phyloP scores from a whole-genome alignment of 2,888 invertebrate species.

The Lobophora halterata region DNA sequence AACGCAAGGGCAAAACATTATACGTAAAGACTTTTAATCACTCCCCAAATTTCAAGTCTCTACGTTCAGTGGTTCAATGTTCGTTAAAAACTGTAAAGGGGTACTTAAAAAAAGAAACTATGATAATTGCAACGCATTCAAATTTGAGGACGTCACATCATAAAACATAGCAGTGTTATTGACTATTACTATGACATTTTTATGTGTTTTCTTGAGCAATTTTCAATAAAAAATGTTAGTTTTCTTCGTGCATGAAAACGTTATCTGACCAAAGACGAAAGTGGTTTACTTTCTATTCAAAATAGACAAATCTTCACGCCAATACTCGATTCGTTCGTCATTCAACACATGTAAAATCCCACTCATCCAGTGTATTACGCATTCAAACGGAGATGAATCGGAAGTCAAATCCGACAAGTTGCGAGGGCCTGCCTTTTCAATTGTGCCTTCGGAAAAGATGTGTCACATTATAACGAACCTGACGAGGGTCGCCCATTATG shows the following conservation, averaged over 20 bases:
- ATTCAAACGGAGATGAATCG: constrained; percentile 30
- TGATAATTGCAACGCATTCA: too few relatives aligned
- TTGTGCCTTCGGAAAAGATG: constrained; percentile 40
- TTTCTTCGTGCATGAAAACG: not conserved
- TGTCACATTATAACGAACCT: constrained; percentile 44
- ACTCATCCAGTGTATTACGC: constrained; percentile 18
- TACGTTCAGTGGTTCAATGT: too few relatives aligned
- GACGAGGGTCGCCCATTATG: constrained; percentile 62
- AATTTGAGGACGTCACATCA: too few relatives aligned
- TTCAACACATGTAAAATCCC: constrained; percentile 19
- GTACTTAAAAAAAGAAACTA: too few relatives aligned
- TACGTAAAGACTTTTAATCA: too few relatives aligned
- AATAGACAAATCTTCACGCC: constrained; percentile 2
- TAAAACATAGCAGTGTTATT: too few relatives aligned
- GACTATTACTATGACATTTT: too few relatives aligned
- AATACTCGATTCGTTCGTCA: constrained; percentile 3
- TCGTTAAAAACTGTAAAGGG: too few relatives aligned
- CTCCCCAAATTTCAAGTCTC: too few relatives aligned
- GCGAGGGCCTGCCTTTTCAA: constrained; percentile 35
- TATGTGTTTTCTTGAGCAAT: too few relatives aligned
- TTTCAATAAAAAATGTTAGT: too few relatives aligned
- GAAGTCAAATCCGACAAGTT: constrained; percentile 31
- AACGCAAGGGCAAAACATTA: too few relatives aligned
- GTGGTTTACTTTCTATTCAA: constrained; percentile 2
- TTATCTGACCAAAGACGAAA: not conserved